A percentile compares a stretch with the other conserved stretches of the same genome.
These are phyloP conservation scores for Zosterops lateralis DNA, from an alignment of 2,113 vertebrate genomes.

Conservation along the genomic window DNA sequence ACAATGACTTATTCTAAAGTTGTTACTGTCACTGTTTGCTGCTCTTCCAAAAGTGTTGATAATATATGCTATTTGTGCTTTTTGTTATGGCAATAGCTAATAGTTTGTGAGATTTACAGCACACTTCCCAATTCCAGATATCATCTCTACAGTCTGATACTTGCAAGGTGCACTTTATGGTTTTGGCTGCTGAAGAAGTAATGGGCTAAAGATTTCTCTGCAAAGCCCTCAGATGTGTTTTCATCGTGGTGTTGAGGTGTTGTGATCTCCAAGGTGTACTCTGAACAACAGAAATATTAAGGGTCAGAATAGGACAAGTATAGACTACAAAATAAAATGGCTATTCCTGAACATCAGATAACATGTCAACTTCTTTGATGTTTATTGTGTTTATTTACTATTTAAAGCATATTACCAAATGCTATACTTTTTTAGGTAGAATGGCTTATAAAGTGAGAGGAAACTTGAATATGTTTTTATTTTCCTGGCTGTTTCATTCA, in stretches of 20 bases:
- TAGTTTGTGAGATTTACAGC: not conserved
- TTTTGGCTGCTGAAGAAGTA: not conserved
- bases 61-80: fast-evolving
- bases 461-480: not conserved
- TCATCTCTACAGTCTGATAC: not conserved
- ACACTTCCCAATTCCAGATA: not conserved
- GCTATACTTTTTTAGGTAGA: fast-evolving
- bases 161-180: not conserved
- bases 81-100: not conserved
- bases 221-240: not conserved
- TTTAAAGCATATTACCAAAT: not conserved
- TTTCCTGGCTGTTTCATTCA: not conserved
- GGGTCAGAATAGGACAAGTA: not conserved
- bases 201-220: not conserved
- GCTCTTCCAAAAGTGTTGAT: not conserved
- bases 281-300: not conserved
- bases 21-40: not conserved
- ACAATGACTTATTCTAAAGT: not conserved
- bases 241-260: not conserved
- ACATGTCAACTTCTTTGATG: not conserved
- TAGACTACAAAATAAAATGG: not conserved
- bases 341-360: not conserved
- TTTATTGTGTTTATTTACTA: not conserved
- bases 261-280: not conserved
- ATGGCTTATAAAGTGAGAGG: not conserved